Conservation (phyloP, 1,140 invertebrate species). For the Nephotettix cincticeps region DNA sequence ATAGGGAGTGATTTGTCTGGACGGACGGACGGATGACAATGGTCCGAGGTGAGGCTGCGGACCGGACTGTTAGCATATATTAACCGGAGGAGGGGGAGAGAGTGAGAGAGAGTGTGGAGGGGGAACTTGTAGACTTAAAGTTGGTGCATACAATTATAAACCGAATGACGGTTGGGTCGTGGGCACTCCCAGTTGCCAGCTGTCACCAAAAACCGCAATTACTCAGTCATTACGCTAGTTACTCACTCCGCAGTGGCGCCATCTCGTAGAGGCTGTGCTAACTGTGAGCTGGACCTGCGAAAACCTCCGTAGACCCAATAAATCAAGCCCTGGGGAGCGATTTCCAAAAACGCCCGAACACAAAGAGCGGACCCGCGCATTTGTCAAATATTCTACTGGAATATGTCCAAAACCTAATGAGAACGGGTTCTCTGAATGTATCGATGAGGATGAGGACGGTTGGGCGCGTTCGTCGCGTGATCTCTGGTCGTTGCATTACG, state of each 20-base stretch:
- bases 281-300: not conserved
- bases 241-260: not conserved
- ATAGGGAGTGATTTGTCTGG: not conserved
- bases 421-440: slow-evolving; percentile 1
- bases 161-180: slow-evolving; percentile 16
- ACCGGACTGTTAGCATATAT: not conserved
- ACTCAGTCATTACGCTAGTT: not conserved
- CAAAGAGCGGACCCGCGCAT: not conserved
- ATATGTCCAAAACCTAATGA: slow-evolving; percentile 13
- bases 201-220: not conserved
- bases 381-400: not conserved
- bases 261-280: not conserved
- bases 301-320: not conserved
- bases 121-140: slow-evolving; percentile 21
- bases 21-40: not conserved
- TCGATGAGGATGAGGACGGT: not conserved
- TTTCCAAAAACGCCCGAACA: not conserved
- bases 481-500: not conserved
- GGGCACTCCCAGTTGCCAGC: slow-evolving; percentile 13
- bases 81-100: not conserved
- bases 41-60: not conserved
- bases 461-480: not conserved
- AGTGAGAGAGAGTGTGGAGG: not conserved
- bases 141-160: slow-evolving; percentile 27
- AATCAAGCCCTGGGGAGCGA: not conserved